Evolutionary conservation across 2,888 invertebrate genomes (phyloP).

Genomic region (Dendrolimus pini): DNA sequence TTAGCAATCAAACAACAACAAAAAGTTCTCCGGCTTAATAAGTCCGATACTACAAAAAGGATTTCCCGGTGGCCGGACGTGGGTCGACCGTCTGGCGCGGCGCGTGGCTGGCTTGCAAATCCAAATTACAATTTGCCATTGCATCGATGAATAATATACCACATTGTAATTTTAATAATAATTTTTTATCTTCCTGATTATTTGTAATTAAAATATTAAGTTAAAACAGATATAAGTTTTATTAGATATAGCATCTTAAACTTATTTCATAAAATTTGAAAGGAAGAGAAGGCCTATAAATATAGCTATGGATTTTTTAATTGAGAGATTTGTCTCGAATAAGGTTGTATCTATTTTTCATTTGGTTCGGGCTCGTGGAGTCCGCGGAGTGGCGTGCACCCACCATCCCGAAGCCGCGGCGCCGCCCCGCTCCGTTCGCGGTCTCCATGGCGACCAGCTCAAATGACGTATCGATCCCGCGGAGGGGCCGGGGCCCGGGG

Average conservation of each 20-base stretch:
- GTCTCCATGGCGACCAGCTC: constrained; percentile 77
- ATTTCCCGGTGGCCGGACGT: neutral
- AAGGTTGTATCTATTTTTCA: constrained; percentile 62
- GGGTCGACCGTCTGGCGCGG: neutral
- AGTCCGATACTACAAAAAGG: neutral
- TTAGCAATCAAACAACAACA: neutral
- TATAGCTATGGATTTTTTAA: constrained; percentile 27
- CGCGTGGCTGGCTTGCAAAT: neutral
- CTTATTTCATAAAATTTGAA: neutral
- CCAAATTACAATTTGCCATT: neutral
- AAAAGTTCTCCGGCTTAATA: neutral
- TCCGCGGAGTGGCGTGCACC: constrained; percentile 60
- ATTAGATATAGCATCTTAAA: too few relatives aligned
- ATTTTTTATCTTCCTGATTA: neutral
- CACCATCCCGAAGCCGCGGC: constrained; percentile 62
- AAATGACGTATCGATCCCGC: constrained; percentile 77
- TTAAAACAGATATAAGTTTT: too few relatives aligned
- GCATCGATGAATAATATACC: neutral
- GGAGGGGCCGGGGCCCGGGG: constrained; percentile 45
- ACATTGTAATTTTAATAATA: neutral
- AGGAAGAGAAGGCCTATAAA: neutral
- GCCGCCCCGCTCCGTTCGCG: constrained; percentile 74
- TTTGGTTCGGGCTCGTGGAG: constrained; percentile 46
- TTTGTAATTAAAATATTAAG: too few relatives aligned
- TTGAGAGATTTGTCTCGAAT: constrained; percentile 59